Evolutionary conservation across 2,113 vertebrate species (phyloP).

Genomic region (Zosterops japonicus): DNA sequence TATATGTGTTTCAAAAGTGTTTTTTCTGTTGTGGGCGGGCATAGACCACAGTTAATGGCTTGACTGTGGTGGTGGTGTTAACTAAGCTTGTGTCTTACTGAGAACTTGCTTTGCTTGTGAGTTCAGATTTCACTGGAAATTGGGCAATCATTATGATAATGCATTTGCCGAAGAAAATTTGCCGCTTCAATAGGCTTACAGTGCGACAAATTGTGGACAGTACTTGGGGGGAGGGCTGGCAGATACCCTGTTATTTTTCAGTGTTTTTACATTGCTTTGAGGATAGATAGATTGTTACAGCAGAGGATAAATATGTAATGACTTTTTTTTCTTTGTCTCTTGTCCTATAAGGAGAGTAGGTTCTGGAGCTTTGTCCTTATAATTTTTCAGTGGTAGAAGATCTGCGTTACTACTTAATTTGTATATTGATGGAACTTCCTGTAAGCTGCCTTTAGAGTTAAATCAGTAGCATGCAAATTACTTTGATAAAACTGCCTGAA

Average conservation of each 20-base stretch:
- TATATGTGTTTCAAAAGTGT: neutral
- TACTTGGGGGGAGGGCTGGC: accelerated
- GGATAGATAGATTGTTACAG: neutral
- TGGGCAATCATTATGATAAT: accelerated
- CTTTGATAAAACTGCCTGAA: neutral
- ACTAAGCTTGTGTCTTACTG: neutral
- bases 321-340: neutral
- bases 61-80: neutral
- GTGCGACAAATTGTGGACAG: neutral
- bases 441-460: neutral
- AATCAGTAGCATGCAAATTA: neutral
- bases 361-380: neutral
- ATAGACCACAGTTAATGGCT: neutral
- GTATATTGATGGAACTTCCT: neutral
- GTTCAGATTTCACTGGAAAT: neutral
- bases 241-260: neutral
- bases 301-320: neutral
- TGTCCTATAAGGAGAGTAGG: neutral
- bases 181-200: neutral
- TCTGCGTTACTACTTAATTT: neutral
- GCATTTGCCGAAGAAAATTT: neutral
- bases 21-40: neutral
- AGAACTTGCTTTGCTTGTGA: neutral
- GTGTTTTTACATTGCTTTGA: neutral
- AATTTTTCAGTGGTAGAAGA: neutral